Base-by-base conservation (phyloP, 92 coral and sea anemone species). In the Porites evermanni region DNA sequence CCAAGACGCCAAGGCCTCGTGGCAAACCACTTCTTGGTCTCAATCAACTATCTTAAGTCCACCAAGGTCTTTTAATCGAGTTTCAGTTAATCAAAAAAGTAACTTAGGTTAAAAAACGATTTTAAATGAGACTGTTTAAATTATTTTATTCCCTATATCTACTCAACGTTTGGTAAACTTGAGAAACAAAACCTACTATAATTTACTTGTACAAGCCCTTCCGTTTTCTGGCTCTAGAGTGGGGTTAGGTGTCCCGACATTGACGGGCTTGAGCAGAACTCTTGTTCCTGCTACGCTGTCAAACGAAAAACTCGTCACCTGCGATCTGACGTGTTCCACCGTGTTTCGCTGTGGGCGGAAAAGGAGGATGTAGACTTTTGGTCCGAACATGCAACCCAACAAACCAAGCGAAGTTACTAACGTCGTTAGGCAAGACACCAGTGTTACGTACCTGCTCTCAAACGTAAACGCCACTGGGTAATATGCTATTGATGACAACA, bases 371-470 rank as follows among this genome's bases (percentile, higher is more conserved):
- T 74, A 88, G 23, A 88, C 58, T 64, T 88, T 91, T 5, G 94
- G 94, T 47, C 79, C 79, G n/a, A 88, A 88, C 23, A 91, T 85
- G 79, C 94, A 91, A 23, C 87, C 77, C 44, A 91, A 77, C 64
- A 91, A 81, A 20, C 94, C 94, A 81, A 78, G 88, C 58, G 92
- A 88, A 70, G 89, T 84, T 53, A 91, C 87, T 61, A 88, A 82
- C 58, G 88, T 88, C 6, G 94, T 86, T 9, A 87, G 85, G 19
- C 89, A 79, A 17, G 92, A 84, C 81, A 91, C 72, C 19, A 91
- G 21, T 21, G 92, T 88, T 72, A 88, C 92, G 63, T 91, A 91
- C 94, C 94, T 88, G 60, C 92, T 89, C 67, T 88, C 92, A 26
- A 91, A 72, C 60, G 86, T 87, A 26, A 71, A 77, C 65, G 84